Evolutionary conservation across 2,888 invertebrate species (phyloP), one percentile per base, ranked within the genome.

Genomic region (Erpobdella octoculata): DNA sequence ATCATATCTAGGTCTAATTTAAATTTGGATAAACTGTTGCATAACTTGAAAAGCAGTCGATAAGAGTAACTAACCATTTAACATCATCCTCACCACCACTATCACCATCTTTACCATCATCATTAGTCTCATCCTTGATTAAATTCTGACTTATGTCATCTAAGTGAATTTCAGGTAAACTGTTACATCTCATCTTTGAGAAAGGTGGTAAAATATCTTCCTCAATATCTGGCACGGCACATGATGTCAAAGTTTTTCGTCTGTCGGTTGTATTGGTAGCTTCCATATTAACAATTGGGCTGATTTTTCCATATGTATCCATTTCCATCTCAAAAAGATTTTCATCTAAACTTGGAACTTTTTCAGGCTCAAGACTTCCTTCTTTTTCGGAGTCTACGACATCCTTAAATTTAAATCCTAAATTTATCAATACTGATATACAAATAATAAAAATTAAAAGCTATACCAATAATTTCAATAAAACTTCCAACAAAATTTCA

Each of bases 131-230:
- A 28, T 8, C 53, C 15, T 53, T 28, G 1, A 53, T 53, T n/a
- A 28, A 28, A 21, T 25, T 9, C 21, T 53, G n/a, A n/a, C n/a
- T 53, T 28, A 53, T 8, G 28, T 53, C 53, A 25, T 53, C 53
- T 28, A 53, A 53, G 2, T 21, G 36, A 58, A 69, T 31, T 15
- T 69, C 35, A 8, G 69, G 69, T n/a, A 38, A 53, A 69, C 69
- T 69, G 28, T 69, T 69, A 36, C 69, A 69, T 18, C 69, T 38
- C 53, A 69, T 25, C 35, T 46, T 41, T 4, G 62, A 33, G 31
- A 62, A 35, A 21, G 62, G 62, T 62, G 12, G 46, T 41, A 12
- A n/a, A 41, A 15, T 6, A 18, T 65, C 37, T 18, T 37, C 25
- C 38, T 28, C 5, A 37, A 9, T 9, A 33, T 35, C 4, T 65